Evolutionary conservation across 30 jellyfish, hydroid and myxozoan genomes (phyloP).

Genomic region (Phacellophora camtschatica): DNA sequence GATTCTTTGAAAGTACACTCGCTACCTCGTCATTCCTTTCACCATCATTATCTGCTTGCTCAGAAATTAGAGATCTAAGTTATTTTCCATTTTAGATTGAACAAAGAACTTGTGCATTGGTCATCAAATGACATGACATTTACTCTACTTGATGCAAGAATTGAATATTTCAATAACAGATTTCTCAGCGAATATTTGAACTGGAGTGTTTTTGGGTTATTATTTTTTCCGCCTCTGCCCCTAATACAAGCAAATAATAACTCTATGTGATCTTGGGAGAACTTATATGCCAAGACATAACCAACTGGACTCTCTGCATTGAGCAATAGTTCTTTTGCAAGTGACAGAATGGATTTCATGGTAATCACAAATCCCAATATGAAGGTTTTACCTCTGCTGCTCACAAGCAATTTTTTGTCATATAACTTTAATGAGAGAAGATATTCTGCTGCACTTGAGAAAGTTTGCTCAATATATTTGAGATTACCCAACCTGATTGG

Average conservation of each 20-base stretch:
- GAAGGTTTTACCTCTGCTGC: not conserved
- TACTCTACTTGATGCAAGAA: slow-evolving; percentile 41
- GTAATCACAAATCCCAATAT: slow-evolving; percentile 21
- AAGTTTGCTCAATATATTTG: not conserved
- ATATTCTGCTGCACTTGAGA: not conserved
- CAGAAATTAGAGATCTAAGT: not conserved
- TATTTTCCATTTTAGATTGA: slow-evolving; percentile 27
- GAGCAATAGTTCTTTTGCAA: not conserved
- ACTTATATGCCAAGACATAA: slow-evolving; percentile 49
- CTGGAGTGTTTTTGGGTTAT: slow-evolving; percentile 39
- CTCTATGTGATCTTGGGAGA: too few species aligned
- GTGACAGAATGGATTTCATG: not conserved
- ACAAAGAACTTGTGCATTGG: slow-evolving; percentile 3
- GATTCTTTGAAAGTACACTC: too few species aligned
- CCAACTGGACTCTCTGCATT: slow-evolving; percentile 24
- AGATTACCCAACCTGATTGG: not conserved
- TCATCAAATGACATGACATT: slow-evolving; percentile 38
- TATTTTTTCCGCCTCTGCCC: slow-evolving; percentile 38
- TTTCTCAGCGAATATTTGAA: slow-evolving; percentile 21
- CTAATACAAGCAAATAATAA: slow-evolving; percentile 57
- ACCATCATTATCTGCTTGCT: not conserved
- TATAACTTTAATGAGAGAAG: not conserved
- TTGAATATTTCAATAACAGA: slow-evolving; percentile 20
- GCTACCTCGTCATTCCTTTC: too few species aligned
- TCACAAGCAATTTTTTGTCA: not conserved